Percentiles rank a stretch among this genome's conserved stretches.
Evolutionary conservation across 2,113 vertebrate genomes (phyloP).

Genomic region (Alectura lathami): DNA sequence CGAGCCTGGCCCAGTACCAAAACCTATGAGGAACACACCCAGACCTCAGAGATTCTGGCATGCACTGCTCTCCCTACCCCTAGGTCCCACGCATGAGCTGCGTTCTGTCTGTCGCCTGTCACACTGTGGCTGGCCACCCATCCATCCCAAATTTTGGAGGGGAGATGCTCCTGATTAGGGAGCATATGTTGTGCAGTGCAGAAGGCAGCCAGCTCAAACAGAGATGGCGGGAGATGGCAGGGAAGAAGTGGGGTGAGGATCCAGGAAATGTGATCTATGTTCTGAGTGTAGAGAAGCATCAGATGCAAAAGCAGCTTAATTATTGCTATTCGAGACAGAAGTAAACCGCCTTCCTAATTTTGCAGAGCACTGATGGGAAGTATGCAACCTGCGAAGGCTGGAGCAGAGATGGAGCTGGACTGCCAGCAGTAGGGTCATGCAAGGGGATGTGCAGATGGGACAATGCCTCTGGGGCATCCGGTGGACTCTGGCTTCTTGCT

Average conservation of each 20-base stretch:
- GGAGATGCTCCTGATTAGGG: neutral
- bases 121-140: neutral
- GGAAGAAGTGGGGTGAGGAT: neutral
- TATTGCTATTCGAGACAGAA: slow-evolving; percentile 2
- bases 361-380: neutral
- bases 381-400: neutral
- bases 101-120: neutral
- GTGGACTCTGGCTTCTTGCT: neutral
- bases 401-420: neutral
- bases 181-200: neutral
- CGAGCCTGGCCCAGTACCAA: neutral
- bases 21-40: neutral
- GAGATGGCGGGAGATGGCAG: neutral
- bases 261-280: neutral
- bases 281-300: neutral
- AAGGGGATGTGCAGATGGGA: neutral
- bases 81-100: neutral
- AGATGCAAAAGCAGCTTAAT: slow-evolving; percentile 32
- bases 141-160: neutral
- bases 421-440: neutral
- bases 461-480: neutral
- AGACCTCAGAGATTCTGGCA: neutral
- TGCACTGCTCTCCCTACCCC: neutral
- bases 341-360: slow-evolving; percentile 15
- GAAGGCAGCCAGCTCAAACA: neutral